Evolutionary conservation across 2,888 invertebrate species (phyloP).

Genomic region (Dolichomitus sp.): DNA sequence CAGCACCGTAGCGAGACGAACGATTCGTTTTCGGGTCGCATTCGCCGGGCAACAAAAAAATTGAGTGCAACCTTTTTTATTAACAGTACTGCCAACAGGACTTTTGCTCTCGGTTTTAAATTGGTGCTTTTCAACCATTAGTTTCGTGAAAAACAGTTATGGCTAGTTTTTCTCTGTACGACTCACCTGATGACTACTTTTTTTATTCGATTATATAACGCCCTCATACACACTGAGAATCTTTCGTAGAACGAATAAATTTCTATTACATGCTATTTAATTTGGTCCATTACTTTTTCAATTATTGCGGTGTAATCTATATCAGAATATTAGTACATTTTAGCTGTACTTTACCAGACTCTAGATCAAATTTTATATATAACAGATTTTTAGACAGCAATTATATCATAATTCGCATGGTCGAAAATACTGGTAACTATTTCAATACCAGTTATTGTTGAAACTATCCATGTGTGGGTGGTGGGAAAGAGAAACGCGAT

Average conservation of each 20-base stretch:
- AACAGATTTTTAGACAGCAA: too few species aligned
- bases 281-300: too few species aligned
- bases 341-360: too few species aligned
- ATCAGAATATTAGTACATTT: too few species aligned
- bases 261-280: not conserved
- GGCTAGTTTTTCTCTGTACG: not conserved
- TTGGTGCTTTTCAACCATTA: constrained; percentile 17
- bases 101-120: not conserved
- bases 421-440: too few species aligned
- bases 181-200: not conserved
- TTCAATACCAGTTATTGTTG: too few species aligned
- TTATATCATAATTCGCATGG: too few species aligned
- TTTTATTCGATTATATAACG: not conserved
- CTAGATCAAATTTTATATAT: too few species aligned
- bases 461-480: too few species aligned
- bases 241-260: not conserved
- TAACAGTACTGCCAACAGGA: not conserved
- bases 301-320: too few species aligned
- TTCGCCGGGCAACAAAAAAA: constrained; percentile 17
- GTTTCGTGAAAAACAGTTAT: constrained; percentile 10
- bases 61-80: constrained; percentile 14
- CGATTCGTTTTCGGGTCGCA: constrained; percentile 39
- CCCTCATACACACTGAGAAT: too few species aligned
- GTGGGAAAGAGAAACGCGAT: too few species aligned
- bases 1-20: constrained; percentile 7